Evolutionary conservation across 2,113 vertebrate species (phyloP).

Genomic region (Turdus rufiventris): DNA sequence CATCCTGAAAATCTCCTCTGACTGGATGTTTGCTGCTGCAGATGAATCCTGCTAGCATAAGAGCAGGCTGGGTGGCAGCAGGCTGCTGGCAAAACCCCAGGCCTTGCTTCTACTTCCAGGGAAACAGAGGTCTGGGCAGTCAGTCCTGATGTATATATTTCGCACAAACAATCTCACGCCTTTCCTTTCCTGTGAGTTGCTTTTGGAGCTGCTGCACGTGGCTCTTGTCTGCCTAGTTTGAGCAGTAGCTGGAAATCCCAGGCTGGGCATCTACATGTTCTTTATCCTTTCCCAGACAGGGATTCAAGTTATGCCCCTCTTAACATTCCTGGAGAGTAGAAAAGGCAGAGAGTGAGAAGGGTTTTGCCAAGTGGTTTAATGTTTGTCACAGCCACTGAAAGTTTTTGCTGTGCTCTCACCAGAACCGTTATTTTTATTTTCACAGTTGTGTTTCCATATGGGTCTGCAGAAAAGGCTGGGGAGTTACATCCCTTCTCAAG

Average conservation of each 20-base stretch:
- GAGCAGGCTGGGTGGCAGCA: background rate
- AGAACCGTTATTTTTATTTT: conserved; percentile 1
- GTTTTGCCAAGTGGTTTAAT: background rate
- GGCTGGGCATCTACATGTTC: background rate
- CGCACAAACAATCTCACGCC: conserved; percentile 4
- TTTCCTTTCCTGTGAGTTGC: conserved; percentile 5
- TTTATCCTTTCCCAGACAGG: background rate
- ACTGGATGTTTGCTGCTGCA: background rate
- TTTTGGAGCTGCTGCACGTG: background rate
- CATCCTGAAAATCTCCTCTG: background rate
- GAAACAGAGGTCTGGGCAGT: background rate
- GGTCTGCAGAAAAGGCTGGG: background rate
- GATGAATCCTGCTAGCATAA: rapidly evolving
- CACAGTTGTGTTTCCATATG: background rate
- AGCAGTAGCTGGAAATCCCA: background rate
- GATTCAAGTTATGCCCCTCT: background rate
- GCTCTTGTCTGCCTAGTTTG: background rate
- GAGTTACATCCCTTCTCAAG: background rate
- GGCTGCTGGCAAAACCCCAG: background rate
- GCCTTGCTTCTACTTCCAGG: background rate
- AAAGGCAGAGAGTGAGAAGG: background rate
- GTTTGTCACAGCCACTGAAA: background rate
- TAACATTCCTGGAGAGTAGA: background rate
- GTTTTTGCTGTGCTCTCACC: background rate
- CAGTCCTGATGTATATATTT: background rate